Conservation (phyloP, 1,140 invertebrate species). For the Steinernema khuongi region DNA sequence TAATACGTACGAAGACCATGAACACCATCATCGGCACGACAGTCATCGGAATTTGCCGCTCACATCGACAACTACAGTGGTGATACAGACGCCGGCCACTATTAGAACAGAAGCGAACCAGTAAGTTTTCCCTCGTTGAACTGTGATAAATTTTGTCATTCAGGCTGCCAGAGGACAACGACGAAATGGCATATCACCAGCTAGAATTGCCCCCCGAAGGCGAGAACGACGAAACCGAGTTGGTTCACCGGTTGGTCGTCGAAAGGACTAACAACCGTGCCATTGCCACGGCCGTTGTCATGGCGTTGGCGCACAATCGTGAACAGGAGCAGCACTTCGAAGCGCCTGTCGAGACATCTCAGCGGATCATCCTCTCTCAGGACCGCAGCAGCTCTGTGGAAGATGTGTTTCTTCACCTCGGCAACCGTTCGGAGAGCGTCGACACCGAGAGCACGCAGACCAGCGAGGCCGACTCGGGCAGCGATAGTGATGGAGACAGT, state of each 20-base stretch:
- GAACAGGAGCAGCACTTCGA: not conserved
- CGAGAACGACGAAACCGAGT: conserved; percentile 22
- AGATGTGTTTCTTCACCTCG: not conserved
- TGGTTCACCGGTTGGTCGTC: conserved; percentile 19
- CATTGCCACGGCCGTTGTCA: conserved; percentile 27
- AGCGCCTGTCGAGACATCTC: not conserved
- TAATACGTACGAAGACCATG: not conserved
- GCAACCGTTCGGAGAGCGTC: not conserved
- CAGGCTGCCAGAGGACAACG: not conserved
- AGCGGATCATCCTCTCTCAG: not conserved
- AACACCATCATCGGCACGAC: not conserved
- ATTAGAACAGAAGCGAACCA: not conserved
- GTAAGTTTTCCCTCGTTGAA: not conserved
- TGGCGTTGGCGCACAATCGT: conserved; percentile 26
- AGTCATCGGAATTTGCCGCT: not conserved
- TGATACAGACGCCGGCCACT: conserved; percentile 29
- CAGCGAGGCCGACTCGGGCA: too few species aligned
- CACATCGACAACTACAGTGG: conserved; percentile 22
- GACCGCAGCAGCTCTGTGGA: conserved; percentile 18
- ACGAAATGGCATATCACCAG: not conserved
- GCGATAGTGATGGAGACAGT: too few species aligned
- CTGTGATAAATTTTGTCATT: not conserved
- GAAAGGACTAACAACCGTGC: conserved; percentile 30
- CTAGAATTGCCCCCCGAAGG: conserved; percentile 27
- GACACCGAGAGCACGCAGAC: not conserved